Evolutionary conservation across 2,797 vertebrate species (phyloP).

Genomic region (Acropternis orthonyx): DNA sequence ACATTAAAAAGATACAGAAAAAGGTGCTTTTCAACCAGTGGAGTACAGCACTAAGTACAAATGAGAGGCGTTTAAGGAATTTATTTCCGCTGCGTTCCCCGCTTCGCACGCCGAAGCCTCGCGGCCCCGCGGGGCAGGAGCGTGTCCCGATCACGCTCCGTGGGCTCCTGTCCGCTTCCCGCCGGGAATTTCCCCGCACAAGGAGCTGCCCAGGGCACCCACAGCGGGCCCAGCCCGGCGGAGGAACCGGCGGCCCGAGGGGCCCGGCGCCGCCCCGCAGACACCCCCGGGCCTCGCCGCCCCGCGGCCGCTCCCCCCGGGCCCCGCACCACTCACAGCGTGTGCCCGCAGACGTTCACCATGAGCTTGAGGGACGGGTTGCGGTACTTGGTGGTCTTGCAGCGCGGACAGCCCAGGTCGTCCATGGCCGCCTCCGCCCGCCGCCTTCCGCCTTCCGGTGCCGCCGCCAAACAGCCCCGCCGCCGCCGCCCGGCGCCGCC

Average conservation of each 20-base stretch:
- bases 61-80: rapidly evolving
- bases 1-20: neutral
- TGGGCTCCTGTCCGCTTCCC: neutral
- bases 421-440: slow-evolving; percentile 79
- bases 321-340: slow-evolving; percentile 86
- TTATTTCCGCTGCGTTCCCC: rapidly evolving
- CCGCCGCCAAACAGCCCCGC: neutral
- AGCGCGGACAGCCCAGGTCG: slow-evolving; percentile 92
- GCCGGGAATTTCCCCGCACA: rapidly evolving
- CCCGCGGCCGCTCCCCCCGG: too few relatives aligned
- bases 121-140: too few relatives aligned
- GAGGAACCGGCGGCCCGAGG: too few relatives aligned
- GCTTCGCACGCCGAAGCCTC: too few relatives aligned
- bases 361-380: slow-evolving; percentile 96
- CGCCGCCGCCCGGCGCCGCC: neutral
- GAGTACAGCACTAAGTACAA: neutral
- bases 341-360: slow-evolving; percentile 98
- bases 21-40: neutral
- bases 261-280: too few relatives aligned
- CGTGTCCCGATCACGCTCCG: neutral
- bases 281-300: neutral
- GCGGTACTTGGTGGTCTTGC: slow-evolving; percentile 97
- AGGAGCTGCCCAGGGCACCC: neutral
- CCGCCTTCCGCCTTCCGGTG: slow-evolving; percentile 13
- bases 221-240: neutral